phyloP scores from a whole-genome alignment of 2,113 vertebrate species.

The Peromyscus maniculatus region DNA sequence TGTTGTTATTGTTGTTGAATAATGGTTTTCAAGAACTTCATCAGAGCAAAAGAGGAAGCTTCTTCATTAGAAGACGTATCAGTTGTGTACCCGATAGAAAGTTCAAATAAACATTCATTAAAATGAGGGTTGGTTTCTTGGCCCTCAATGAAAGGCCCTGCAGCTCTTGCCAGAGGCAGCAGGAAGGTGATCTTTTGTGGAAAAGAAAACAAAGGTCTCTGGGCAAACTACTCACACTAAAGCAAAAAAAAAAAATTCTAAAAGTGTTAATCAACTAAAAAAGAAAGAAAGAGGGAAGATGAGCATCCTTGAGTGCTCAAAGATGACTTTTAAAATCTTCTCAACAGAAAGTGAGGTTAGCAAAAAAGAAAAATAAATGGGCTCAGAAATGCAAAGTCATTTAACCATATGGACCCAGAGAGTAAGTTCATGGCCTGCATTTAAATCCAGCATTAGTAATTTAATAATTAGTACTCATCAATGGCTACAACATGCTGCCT shows the following conservation, averaged over 20 bases:
- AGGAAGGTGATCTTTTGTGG: neutral
- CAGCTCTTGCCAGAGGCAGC: neutral
- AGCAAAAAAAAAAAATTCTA: neutral
- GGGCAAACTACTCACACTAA: neutral
- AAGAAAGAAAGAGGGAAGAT: slow-evolving; percentile 9
- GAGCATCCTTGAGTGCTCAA: neutral
- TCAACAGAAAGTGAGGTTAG: neutral
- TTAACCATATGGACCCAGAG: neutral
- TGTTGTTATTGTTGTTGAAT: neutral
- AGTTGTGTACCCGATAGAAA: neutral
- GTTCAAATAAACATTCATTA: neutral
- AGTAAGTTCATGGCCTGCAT: neutral
- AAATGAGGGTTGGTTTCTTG: slow-evolving; percentile 22
- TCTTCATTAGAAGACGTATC: slow-evolving; percentile 15
- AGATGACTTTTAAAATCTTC: neutral
- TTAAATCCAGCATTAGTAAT: neutral
- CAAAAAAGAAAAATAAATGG: neutral
- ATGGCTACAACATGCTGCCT: neutral
- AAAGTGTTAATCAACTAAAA: neutral
- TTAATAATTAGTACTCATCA: neutral
- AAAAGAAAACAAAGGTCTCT: neutral
- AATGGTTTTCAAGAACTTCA: slow-evolving; percentile 34
- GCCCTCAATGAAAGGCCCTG: neutral
- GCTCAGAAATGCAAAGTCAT: neutral
- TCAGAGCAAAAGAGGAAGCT: slow-evolving; percentile 24